Conservation (phyloP, 2,113 vertebrate genomes). For the Elachura formosa region DNA sequence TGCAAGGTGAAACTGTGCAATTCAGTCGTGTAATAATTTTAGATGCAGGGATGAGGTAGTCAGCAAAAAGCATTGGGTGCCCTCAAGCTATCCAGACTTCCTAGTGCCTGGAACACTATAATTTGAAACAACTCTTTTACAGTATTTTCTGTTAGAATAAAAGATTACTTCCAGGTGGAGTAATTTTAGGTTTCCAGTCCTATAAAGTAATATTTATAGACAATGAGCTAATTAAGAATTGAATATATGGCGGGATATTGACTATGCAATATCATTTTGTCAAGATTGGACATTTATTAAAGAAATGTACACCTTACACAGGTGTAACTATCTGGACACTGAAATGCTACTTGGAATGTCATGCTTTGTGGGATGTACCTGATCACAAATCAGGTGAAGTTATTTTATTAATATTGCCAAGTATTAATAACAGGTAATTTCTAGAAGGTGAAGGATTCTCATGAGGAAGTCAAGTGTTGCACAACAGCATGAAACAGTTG, state of each 20-base stretch:
- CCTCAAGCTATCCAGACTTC: slow-evolving; percentile 32
- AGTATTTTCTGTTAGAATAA: neutral
- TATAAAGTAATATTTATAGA: neutral
- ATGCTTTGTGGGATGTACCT: neutral
- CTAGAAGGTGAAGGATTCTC: neutral
- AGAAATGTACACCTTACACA: neutral
- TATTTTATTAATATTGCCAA: neutral
- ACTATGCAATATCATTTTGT: neutral
- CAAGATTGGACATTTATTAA: neutral
- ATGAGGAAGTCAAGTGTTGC: neutral
- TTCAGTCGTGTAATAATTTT: slow-evolving; percentile 44
- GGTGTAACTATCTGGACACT: neutral
- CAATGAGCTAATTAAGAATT: neutral
- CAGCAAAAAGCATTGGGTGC: slow-evolving; percentile 35
- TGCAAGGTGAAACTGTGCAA: slow-evolving; percentile 47
- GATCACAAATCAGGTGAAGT: neutral
- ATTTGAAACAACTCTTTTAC: neutral
- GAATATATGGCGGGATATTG: neutral
- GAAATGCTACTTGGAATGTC: neutral
- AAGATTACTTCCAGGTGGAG: neutral
- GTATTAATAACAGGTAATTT: neutral
- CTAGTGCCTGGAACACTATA: neutral
- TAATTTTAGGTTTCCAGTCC: neutral
- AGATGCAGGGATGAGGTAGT: slow-evolving; percentile 13
- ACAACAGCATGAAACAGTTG: neutral